Conservation (phyloP, 2,888 invertebrate genomes). For the Odontocerum albicorne region DNA sequence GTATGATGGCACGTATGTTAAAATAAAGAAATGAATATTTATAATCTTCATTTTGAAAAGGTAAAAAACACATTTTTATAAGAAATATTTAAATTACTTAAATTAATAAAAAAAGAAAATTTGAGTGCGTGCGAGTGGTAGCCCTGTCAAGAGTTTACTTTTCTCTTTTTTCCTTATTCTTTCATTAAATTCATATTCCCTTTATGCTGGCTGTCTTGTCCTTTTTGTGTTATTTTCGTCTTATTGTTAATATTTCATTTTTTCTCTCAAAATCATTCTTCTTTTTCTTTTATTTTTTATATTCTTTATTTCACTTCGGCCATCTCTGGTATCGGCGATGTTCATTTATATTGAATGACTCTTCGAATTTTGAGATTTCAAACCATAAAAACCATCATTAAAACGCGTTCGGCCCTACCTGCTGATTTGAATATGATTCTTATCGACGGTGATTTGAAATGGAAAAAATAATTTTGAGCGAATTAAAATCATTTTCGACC, state of each 20-base stretch:
- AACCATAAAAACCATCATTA: conserved; percentile 18
- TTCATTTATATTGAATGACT: conserved; percentile 36
- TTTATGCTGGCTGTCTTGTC: conserved; percentile 4
- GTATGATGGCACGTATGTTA: no score
- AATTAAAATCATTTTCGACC: no score
- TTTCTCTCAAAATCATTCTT: conserved; percentile 18
- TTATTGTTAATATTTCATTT: conserved; percentile 24
- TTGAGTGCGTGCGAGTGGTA: not conserved
- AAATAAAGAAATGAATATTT: no score
- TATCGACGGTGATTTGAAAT: not conserved
- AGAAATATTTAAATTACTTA: no score
- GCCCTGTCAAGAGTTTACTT: not conserved
- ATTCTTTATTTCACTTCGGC: conserved; percentile 15
- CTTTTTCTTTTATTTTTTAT: conserved; percentile 18
- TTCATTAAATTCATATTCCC: conserved; percentile 28
- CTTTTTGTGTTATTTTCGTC: conserved; percentile 5
- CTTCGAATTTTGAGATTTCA: conserved; percentile 31
- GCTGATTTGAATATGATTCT: no score
- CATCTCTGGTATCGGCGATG: conserved; percentile 17
- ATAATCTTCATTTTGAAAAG: no score
- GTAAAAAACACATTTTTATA: no score
- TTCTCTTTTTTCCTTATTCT: conserved; percentile 12
- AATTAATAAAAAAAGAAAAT: no score
- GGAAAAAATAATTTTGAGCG: not conserved
- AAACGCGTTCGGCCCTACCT: not conserved